A percentile compares a stretch with the other conserved stretches of the same genome.
Evolutionary conservation across 2,888 invertebrate genomes (phyloP).

Genomic region (Bellardia bayeri): DNA sequence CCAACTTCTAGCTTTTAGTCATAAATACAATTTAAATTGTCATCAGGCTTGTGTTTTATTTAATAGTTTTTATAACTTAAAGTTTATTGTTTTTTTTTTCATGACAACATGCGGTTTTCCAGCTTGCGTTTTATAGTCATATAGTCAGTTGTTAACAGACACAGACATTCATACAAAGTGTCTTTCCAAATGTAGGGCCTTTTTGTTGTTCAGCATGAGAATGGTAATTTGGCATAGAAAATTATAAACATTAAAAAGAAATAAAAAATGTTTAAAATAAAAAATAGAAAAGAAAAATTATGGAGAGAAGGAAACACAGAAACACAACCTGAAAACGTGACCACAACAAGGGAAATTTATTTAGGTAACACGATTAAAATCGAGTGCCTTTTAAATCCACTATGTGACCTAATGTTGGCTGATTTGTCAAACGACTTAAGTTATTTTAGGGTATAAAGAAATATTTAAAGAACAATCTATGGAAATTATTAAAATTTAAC

Average conservation of each 20-base stretch:
- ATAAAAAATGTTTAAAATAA: constrained; percentile 54
- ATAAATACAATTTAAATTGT: constrained; percentile 60
- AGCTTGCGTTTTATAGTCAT: constrained; percentile 60
- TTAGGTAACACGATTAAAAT: constrained; percentile 6
- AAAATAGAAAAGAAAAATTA: constrained; percentile 2
- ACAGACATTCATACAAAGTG: constrained; percentile 8
- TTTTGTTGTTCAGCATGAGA: constrained; percentile 39
- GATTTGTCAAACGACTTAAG: background rate
- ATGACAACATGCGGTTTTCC: constrained; percentile 64
- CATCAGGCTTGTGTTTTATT: constrained; percentile 42
- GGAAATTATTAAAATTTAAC: background rate
- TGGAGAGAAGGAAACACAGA: background rate
- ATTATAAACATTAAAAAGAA: constrained; percentile 65
- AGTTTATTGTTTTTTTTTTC: background rate
- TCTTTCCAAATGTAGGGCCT: constrained; percentile 24
- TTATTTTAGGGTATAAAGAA: background rate
- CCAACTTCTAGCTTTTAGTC: constrained; percentile 39
- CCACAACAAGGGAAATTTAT: constrained; percentile 10
- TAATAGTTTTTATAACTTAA: background rate
- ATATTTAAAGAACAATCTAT: background rate
- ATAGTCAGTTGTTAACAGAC: background rate
- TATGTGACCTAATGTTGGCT: background rate
- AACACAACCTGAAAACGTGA: constrained; percentile 50
- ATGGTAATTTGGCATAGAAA: constrained; percentile 70
- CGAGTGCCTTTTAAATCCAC: background rate